Conservation (phyloP, 2,888 invertebrate species). For the Ichneumoninae sp. region DNA sequence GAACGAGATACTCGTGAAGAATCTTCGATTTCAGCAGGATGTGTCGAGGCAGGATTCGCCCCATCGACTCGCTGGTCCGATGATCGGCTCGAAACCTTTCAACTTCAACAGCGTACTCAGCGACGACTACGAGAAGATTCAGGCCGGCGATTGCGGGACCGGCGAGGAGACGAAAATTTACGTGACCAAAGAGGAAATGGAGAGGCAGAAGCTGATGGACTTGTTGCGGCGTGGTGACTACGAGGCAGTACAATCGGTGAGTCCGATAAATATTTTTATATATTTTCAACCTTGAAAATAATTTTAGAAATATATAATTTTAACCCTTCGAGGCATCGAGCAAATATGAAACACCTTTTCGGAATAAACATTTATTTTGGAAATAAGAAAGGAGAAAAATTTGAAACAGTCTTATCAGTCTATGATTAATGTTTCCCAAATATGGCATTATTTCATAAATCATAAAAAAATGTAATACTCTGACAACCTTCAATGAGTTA, state of each 20-base stretch:
- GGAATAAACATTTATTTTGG: too few relatives aligned
- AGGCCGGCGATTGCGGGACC: conserved; percentile 66
- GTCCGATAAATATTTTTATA: conserved; percentile 60
- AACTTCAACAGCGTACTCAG: conserved; percentile 77
- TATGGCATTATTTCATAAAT: too few relatives aligned
- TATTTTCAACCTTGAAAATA: neutral
- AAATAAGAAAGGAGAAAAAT: neutral
- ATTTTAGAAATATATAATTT: too few relatives aligned
- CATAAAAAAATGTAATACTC: too few relatives aligned
- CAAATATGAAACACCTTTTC: too few relatives aligned
- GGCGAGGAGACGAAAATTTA: conserved; percentile 74
- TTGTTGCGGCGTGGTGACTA: conserved; percentile 76
- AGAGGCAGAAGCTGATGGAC: conserved; percentile 78
- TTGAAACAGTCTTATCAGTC: neutral
- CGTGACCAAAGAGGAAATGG: conserved; percentile 79
- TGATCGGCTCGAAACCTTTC: conserved; percentile 68
- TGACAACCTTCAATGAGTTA: too few relatives aligned
- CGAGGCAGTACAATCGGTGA: conserved; percentile 77
- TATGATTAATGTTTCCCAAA: too few relatives aligned
- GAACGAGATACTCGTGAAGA: conserved; percentile 77
- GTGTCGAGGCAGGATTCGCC: conserved; percentile 69
- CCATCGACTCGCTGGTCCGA: conserved; percentile 20
- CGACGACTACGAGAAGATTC: conserved; percentile 76
- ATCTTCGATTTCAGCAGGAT: conserved; percentile 78
- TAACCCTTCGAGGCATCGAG: too few relatives aligned